Evolutionary conservation across 2,888 invertebrate species (phyloP).

Genomic region (Melanostoma mellinum): DNA sequence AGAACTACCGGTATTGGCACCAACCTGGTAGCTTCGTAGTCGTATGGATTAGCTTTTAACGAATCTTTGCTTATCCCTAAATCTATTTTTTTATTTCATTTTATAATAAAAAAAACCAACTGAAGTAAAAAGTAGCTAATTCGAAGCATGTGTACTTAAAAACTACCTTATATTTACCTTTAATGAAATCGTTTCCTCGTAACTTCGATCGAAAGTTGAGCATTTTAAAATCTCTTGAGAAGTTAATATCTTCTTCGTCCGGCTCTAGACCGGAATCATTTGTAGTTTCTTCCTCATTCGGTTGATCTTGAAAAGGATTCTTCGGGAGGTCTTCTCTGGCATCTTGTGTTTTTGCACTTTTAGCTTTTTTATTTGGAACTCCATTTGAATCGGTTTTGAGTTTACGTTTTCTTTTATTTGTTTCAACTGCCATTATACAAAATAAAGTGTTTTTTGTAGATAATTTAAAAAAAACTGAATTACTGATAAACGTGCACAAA

Average conservation of each 20-base stretch:
- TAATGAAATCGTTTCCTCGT: constrained; percentile 83
- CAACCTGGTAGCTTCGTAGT: no score
- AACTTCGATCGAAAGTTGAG: constrained; percentile 85
- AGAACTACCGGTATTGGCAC: no score
- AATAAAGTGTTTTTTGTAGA: neutral
- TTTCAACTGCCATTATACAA: constrained; percentile 53
- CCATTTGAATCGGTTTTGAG: constrained; percentile 13
- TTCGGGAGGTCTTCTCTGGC: neutral
- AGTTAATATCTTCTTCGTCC: constrained; percentile 71
- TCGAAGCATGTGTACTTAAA: neutral
- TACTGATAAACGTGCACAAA: neutral
- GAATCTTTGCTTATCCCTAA: no score
- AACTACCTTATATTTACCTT: constrained; percentile 81
- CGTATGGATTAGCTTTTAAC: no score
- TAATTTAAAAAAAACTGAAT: constrained; percentile 7
- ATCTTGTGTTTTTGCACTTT: constrained; percentile 51
- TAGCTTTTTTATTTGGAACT: constrained; percentile 42
- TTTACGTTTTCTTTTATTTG: constrained; percentile 62
- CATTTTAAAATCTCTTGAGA: constrained; percentile 83
- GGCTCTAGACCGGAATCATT: constrained; percentile 77
- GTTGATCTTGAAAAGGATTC: neutral
- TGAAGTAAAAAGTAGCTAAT: neutral
- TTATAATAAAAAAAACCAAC: neutral
- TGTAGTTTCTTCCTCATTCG: constrained; percentile 69
- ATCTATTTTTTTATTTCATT: no score